These are phyloP conservation scores for Lamprologus tigripictilis DNA, from an alignment of 2,113 vertebrate species.

Conservation along the genomic window DNA sequence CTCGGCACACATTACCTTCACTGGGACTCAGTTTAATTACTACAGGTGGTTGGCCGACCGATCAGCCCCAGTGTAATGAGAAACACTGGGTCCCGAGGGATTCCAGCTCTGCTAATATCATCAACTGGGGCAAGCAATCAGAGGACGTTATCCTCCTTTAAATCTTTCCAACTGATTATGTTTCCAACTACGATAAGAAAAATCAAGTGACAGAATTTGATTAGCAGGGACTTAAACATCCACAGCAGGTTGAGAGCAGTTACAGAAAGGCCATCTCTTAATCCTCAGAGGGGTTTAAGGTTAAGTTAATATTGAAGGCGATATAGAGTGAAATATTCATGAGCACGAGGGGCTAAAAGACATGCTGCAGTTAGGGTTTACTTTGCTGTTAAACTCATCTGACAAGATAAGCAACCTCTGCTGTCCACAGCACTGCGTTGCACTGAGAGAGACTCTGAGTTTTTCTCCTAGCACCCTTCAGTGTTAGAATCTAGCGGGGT, in stretches of 20 bases:
- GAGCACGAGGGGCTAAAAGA: background rate
- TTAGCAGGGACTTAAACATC: conserved; percentile 26
- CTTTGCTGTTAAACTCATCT: conserved; percentile 47
- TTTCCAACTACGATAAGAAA: conserved; percentile 32
- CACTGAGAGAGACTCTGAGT: background rate
- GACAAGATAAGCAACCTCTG: conserved; percentile 37
- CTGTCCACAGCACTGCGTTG: background rate
- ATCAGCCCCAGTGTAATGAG: background rate
- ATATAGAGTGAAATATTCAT: conserved; percentile 48
- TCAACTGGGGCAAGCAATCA: conserved; percentile 21
- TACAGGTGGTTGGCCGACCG: background rate
- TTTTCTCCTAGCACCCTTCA: background rate
- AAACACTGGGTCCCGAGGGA: conserved; percentile 1
- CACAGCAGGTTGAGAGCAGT: background rate
- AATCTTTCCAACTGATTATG: conserved; percentile 39
- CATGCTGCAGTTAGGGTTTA: conserved; percentile 2
- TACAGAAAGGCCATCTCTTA: background rate
- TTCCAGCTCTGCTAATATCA: conserved; percentile 13
- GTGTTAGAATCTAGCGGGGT: background rate
- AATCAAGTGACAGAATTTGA: conserved; percentile 44
- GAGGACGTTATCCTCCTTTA: conserved; percentile 19
- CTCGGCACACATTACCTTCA: background rate
- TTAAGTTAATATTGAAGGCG: conserved; percentile 39
- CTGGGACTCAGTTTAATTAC: conserved; percentile 16
- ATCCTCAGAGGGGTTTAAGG: conserved; percentile 9